A percentile compares a stretch with the other conserved stretches of the same genome.
These are phyloP conservation scores for Leucoraja ocellata DNA, from an alignment of 2,797 vertebrate genomes.

Conservation along the genomic window DNA sequence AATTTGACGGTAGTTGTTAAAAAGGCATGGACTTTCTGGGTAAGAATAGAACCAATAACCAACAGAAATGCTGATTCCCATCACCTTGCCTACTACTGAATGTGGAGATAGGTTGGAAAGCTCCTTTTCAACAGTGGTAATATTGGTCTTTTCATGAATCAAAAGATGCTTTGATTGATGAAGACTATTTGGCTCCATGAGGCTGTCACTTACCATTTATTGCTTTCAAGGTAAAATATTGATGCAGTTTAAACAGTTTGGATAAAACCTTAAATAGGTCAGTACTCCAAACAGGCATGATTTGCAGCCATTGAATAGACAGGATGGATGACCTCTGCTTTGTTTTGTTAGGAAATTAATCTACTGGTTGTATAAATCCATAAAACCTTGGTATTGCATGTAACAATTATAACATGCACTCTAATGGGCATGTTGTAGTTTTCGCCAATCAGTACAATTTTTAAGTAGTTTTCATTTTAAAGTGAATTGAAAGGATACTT, in stretches of 20 bases:
- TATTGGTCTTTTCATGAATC: too few relatives aligned
- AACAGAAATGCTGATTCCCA: not conserved
- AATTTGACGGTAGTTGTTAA: not conserved
- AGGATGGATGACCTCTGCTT: not conserved
- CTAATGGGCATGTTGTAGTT: not conserved
- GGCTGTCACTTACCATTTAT: not conserved
- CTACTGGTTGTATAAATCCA: not conserved
- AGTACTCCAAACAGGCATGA: not conserved
- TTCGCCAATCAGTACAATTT: not conserved
- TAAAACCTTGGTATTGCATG: not conserved
- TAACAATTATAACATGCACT: not conserved
- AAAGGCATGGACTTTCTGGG: not conserved
- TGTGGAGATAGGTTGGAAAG: too few relatives aligned
- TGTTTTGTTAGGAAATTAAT: not conserved
- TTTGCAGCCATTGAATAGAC: not conserved
- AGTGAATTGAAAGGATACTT: not conserved
- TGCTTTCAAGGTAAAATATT: not conserved
- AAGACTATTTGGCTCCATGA: not conserved
- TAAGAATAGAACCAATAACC: not conserved
- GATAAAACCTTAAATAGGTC: not conserved
- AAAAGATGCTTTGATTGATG: too few relatives aligned
- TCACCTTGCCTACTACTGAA: too few relatives aligned
- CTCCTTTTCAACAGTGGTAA: too few relatives aligned
- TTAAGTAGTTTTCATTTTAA: not conserved
- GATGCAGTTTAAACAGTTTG: not conserved